Conservation (phyloP, 2,888 invertebrate genomes). For the Callimorpha dominula region DNA sequence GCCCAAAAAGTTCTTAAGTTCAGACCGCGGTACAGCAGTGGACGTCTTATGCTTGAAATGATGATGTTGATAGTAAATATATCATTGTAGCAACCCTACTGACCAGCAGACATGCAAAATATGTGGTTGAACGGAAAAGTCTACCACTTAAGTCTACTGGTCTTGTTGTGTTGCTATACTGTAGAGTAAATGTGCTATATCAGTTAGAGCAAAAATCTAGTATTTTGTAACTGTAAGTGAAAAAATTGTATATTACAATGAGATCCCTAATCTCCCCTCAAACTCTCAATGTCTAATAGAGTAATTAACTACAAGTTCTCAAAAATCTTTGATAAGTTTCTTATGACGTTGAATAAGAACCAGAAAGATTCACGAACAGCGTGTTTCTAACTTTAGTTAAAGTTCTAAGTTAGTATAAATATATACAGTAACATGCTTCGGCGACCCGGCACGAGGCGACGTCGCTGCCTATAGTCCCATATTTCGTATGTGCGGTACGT, state of each 20-base stretch:
- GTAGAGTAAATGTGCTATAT: not conserved
- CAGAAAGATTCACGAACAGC: too few relatives aligned
- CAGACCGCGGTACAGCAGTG: too few relatives aligned
- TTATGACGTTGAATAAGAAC: not conserved
- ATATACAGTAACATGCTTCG: constrained; percentile 27
- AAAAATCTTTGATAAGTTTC: not conserved
- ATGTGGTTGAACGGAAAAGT: not conserved
- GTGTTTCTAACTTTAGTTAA: constrained; percentile 22
- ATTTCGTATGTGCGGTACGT: constrained; percentile 74
- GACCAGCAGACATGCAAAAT: not conserved
- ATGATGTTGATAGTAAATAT: too few relatives aligned
- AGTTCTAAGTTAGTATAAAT: constrained; percentile 43
- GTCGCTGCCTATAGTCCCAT: constrained; percentile 66
- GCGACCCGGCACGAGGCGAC: constrained; percentile 65
- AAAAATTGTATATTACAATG: too few relatives aligned
- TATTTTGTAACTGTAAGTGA: not conserved
- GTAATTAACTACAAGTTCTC: too few relatives aligned
- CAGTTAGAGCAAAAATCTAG: not conserved
- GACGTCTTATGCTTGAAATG: not conserved
- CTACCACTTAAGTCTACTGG: not conserved
- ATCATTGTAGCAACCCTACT: not conserved
- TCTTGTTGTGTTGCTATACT: not conserved
- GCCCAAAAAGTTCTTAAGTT: too few relatives aligned
- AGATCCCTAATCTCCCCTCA: too few relatives aligned
- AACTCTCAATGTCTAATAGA: too few relatives aligned